These are phyloP conservation scores for Ophthalmolycus amberensis DNA, from an alignment of 2,113 vertebrate genomes.

Conservation along the genomic window DNA sequence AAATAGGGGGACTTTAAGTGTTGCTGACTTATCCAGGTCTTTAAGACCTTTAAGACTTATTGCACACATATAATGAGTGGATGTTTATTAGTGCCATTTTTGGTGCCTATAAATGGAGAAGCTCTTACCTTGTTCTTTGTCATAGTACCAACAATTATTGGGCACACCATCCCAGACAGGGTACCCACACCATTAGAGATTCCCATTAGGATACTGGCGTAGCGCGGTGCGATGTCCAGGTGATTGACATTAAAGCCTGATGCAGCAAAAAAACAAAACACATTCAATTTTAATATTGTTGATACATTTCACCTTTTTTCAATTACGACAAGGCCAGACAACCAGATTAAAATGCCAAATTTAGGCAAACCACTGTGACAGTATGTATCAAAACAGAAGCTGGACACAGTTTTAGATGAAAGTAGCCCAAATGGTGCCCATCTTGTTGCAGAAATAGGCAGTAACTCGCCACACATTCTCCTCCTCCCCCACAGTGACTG, in stretches of 20 bases:
- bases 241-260: conserved; percentile 99
- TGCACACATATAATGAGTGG: not conserved
- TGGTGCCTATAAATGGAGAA: not conserved
- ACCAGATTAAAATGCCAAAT: not conserved
- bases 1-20: not conserved
- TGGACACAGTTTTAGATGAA: conserved; percentile 38
- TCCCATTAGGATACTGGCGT: conserved; percentile 99
- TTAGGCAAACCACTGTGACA: not conserved
- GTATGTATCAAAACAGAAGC: not conserved
- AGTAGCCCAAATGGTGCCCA: conserved; percentile 51
- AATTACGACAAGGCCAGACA: not conserved
- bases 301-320: not conserved
- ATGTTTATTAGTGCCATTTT: not conserved
- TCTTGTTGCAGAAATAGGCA: conserved; percentile 59
- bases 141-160: conserved; percentile 98
- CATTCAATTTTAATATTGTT: not conserved
- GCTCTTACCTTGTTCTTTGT: conserved; percentile 95
- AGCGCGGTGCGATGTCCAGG: conserved; percentile 97
- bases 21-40: not conserved
- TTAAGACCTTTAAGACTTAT: not conserved
- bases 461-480: conserved; percentile 38
- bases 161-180: conserved; percentile 98
- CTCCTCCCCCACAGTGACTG: conserved; percentile 73
- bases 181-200: conserved; percentile 99
- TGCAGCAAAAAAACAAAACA: not conserved